Evolutionary conservation across 2,888 invertebrate genomes (phyloP).

Genomic region (Ophioninae sp.): DNA sequence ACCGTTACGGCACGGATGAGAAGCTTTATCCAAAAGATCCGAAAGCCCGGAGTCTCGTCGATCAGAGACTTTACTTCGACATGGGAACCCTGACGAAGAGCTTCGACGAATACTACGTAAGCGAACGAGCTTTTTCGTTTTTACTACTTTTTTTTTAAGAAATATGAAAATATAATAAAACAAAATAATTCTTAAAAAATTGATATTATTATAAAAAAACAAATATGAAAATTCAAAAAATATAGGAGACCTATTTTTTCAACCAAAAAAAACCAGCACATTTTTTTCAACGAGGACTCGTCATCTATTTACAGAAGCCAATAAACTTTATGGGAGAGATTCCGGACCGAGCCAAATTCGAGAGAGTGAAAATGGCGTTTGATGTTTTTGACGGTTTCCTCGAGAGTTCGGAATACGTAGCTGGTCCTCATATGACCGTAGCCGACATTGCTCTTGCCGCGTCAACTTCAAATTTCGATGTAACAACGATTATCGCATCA

Average conservation of each 20-base stretch:
- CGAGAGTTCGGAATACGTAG: conserved; percentile 85
- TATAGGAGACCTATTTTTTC: too few species aligned
- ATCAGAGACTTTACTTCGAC: conserved; percentile 90
- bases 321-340: conserved; percentile 82
- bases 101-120: conserved; percentile 24
- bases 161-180: too few species aligned
- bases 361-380: conserved; percentile 87
- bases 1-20: conserved; percentile 87
- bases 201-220: too few species aligned
- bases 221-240: too few species aligned
- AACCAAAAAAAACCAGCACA: too few species aligned
- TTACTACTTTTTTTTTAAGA: background rate
- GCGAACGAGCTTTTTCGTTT: conserved; percentile 15
- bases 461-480: conserved; percentile 84
- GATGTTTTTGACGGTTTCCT: conserved; percentile 87
- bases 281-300: background rate
- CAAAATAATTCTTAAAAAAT: too few species aligned
- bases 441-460: conserved; percentile 88
- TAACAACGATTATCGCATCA: background rate
- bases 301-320: conserved; percentile 39
- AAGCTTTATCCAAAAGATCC: conserved; percentile 88
- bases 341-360: conserved; percentile 85
- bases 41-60: conserved; percentile 87
- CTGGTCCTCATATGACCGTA: conserved; percentile 87
- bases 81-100: conserved; percentile 64